A percentile compares a stretch with the other conserved stretches of the same genome.
These are phyloP conservation scores for Agapornis canus DNA, from an alignment of 2,797 vertebrate species.

Conservation along the genomic window DNA sequence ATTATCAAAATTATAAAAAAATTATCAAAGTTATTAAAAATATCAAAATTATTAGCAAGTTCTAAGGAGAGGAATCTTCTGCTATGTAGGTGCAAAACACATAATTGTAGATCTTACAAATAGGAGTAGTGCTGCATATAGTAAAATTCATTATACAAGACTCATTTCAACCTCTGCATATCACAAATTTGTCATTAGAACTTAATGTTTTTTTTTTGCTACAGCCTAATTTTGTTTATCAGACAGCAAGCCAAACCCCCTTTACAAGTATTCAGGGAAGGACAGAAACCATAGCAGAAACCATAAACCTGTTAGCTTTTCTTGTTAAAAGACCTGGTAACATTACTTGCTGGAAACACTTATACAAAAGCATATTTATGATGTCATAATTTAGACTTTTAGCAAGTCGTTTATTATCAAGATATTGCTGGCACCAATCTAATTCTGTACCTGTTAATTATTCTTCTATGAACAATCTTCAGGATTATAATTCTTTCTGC, in stretches of 20 bases:
- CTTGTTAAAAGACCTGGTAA: not conserved
- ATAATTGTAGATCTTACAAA: fast-evolving
- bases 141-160: not conserved
- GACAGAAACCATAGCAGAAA: not conserved
- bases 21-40: too few species aligned
- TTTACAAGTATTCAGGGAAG: not conserved
- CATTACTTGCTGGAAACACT: not conserved
- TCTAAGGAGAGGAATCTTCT: not conserved
- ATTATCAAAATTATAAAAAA: too few species aligned
- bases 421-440: not conserved
- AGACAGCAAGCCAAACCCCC: not conserved
- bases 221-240: not conserved
- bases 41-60: not conserved
- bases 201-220: not conserved
- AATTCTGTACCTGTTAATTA: conserved; percentile 89
- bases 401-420: not conserved
- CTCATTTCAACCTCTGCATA: not conserved
- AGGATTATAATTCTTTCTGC: conserved; percentile 96
- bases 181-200: not conserved
- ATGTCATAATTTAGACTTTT: not conserved
- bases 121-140: not conserved
- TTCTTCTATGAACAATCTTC: conserved; percentile 93
- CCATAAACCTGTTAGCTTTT: not conserved
- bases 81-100: not conserved
- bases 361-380: not conserved